Evolutionary conservation across 2,113 vertebrate species (phyloP), one percentile per base, ranked within the genome.

Genomic region (Etia nguti): DNA sequence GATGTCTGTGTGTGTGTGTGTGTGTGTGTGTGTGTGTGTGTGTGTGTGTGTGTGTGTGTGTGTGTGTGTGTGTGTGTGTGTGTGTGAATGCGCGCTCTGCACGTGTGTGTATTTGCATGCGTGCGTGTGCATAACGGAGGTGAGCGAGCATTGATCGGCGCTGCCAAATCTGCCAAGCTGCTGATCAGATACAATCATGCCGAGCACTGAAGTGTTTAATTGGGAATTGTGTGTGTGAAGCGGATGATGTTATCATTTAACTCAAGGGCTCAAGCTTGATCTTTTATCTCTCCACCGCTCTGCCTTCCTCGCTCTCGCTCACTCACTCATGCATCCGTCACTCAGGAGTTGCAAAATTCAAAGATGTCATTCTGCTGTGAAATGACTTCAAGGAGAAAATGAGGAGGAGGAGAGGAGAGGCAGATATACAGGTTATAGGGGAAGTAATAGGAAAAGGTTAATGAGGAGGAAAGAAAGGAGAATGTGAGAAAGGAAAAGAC

Each of bases 201-300:
- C 5, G 46, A 87, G 83, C 79, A 46, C 54, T 88, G 36, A 83
- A 93, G 92, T 94, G 91, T 92, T 94, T 92, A 92, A 94, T 93
- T 94, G 90, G 88, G 86, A 92, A 88, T 54, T 87, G 88, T 85
- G 80, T 68, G 85, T 79, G 83, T 77, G 87, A 81, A 82, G 73
- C 20, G 4, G n/a, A 79, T 73, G 93, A 92, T 93, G 86, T 92
- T 93, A 93, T 93, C 92, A 56, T 77, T 89, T 87, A 85, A 91
- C 85, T 89, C 70, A 88, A 90, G 86, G 92, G 89, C 87, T 92
- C 29, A n/a, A 70, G 88, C 87, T 84, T 77, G 79, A 92, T 93
- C 88, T 81, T 48, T 79, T 79, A 88, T 90, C 88, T 88, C 81
- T 29, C 46, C 48, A 8, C 80, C 6, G 46, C 81, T 86, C 68